These are phyloP conservation scores for Bos indicus DNA, from an alignment of 2,113 vertebrate species.

Conservation along the genomic window DNA sequence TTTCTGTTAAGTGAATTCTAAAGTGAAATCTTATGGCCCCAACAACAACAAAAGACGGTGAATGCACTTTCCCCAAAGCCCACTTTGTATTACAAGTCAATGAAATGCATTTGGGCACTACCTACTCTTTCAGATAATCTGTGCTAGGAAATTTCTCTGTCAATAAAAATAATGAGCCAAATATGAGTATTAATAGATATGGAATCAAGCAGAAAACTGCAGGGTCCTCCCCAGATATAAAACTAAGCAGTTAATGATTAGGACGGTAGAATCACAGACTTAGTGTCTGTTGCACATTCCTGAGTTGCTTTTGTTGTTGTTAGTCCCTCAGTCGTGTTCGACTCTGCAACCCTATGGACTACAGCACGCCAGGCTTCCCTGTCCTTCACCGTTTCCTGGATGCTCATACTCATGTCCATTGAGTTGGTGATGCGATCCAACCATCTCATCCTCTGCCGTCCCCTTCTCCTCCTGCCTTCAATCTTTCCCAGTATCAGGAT, in stretches of 20 bases:
- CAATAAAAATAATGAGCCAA: not conserved
- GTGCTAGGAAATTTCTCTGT: not conserved
- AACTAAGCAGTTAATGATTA: not conserved
- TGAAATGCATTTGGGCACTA: conserved; percentile 4
- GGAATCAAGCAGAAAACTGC: not conserved
- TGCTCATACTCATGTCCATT: not conserved
- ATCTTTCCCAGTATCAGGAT: not conserved
- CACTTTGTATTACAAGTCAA: not conserved
- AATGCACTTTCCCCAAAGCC: not conserved
- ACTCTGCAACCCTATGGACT: not conserved
- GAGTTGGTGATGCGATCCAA: not conserved
- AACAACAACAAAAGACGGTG: not conserved
- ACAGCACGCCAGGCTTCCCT: not conserved
- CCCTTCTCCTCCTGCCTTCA: not conserved
- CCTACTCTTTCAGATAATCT: not conserved
- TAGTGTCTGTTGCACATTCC: not conserved
- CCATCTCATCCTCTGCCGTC: not conserved
- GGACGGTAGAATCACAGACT: not conserved
- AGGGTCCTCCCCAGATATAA: not conserved
- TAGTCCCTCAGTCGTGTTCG: not conserved
- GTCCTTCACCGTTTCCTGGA: not conserved
- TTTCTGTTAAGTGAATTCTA: conserved; percentile 41
- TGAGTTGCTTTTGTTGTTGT: not conserved
- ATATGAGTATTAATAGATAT: not conserved
- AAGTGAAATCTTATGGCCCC: not conserved